Conservation (phyloP, 2,113 vertebrate species). For the Mugil cephalus region DNA sequence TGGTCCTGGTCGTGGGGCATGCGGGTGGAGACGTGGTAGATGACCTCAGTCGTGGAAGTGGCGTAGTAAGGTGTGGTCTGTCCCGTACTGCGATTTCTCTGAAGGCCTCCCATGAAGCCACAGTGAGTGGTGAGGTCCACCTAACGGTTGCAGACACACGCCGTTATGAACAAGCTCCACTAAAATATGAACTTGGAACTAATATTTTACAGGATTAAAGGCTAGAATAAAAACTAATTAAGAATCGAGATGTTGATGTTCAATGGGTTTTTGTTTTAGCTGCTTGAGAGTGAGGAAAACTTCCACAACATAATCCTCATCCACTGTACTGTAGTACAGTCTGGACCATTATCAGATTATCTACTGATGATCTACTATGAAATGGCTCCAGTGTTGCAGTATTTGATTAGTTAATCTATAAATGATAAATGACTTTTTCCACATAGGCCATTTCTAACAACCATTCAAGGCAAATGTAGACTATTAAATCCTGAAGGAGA, state of each 20-base stretch:
- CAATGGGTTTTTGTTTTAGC: too few species aligned
- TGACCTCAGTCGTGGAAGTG: conserved; percentile 97
- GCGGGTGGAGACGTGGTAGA: conserved; percentile 98
- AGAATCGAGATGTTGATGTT: too few species aligned
- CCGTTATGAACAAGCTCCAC: too few species aligned
- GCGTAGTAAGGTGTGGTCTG: conserved; percentile 96
- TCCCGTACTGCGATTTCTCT: conserved; percentile 97
- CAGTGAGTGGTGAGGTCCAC: conserved; percentile 97
- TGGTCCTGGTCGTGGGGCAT: conserved; percentile 98
- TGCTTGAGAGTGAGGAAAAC: too few species aligned
- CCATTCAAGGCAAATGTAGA: background rate
- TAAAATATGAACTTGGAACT: too few species aligned
- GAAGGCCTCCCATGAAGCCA: conserved; percentile 98
- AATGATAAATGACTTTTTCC: background rate
- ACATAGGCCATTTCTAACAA: background rate
- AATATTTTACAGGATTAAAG: too few species aligned
- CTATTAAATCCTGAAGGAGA: background rate
- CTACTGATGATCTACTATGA: too few species aligned
- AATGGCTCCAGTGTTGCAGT: too few species aligned
- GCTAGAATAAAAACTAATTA: too few species aligned
- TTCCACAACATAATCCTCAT: too few species aligned
- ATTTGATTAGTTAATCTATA: background rate
- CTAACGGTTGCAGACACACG: conserved; percentile 68
- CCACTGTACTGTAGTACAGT: too few species aligned
- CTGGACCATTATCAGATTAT: too few species aligned